These are phyloP conservation scores for Electrophaes corylata DNA, from an alignment of 2,888 invertebrate species.

Conservation along the genomic window DNA sequence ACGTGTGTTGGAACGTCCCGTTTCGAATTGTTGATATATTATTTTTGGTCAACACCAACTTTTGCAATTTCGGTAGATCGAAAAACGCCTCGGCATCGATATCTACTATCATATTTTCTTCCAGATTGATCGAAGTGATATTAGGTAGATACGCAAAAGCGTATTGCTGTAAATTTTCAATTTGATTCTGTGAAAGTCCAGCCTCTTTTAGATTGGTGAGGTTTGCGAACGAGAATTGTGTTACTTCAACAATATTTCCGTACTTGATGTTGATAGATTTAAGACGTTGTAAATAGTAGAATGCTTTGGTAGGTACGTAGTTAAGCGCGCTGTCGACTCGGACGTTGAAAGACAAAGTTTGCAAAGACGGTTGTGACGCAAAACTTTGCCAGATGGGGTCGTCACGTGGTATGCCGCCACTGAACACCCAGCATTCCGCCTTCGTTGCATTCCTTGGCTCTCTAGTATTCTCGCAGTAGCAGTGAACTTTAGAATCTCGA, in stretches of 20 bases:
- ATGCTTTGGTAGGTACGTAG: constrained; percentile 88
- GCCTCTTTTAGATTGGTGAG: constrained; percentile 87
- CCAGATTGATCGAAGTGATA: constrained; percentile 87
- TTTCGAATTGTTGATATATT: constrained; percentile 93
- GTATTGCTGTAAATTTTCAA: constrained; percentile 86
- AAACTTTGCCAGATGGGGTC: constrained; percentile 91
- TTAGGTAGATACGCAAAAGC: constrained; percentile 90
- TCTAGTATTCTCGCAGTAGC: constrained; percentile 86
- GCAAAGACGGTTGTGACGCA: constrained; percentile 88
- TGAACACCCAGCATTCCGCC: constrained; percentile 91
- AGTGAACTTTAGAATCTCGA: constrained; percentile 85
- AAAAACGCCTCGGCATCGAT: constrained; percentile 89
- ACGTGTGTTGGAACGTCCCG: constrained; percentile 90
- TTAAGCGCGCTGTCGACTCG: constrained; percentile 88
- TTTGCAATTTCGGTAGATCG: constrained; percentile 88
- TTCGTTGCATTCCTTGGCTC: constrained; percentile 85
- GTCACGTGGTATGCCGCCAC: constrained; percentile 86
- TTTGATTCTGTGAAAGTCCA: constrained; percentile 87
- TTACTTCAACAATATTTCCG: constrained; percentile 88
- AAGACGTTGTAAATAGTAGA: constrained; percentile 87
- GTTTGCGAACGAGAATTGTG: constrained; percentile 90
- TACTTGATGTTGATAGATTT: constrained; percentile 88
- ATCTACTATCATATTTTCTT: constrained; percentile 90
- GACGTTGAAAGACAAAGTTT: constrained; percentile 89
- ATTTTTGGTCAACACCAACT: constrained; percentile 93